Base-by-base conservation (phyloP, 2,888 invertebrate genomes). In the Lasioglossum figueresi region DNA sequence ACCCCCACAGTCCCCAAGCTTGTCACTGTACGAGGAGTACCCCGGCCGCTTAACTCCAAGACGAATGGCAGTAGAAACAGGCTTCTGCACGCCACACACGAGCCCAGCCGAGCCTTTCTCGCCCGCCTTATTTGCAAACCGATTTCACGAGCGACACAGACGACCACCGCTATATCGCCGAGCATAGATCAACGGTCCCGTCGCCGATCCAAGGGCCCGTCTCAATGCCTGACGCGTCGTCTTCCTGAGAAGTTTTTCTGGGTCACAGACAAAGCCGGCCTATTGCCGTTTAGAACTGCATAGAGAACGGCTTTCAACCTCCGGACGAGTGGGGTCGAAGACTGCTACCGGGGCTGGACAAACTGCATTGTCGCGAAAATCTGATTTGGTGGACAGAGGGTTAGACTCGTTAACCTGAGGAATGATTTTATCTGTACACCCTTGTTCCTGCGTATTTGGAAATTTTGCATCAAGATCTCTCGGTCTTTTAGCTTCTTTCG, bases 51-150 rank as follows among this genome's bases (percentile, higher is more conserved):
- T 90, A 90, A 90, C 88, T 90, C 88, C 79, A 90, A 90, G 90
- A 90, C 88, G 89, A 90, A 90, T 90, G 87, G 82, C 88, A 56
- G 66, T 73, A 79, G 83, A 79, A 80, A 78, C 88, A 83, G 83
- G 81, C 83, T 88, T 83, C 83, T 86, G 82, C 89, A 83, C 87
- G 88, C 81, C 87, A 89, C 85, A 87, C 86, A 84, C 84, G 86
- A 37, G 71, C n/a, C n/a, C n/a, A n/a, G n/a, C 31, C 31, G 31
- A 68, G 82, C 80, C 87, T 84, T 87, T 83, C 86, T 84, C 84
- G 87, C 59, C 77, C 82, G 82, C 82, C 90, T 87, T 90, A 90
- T 90, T 90, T 90, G 90, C 90, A 89, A 90, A 86, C 86, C 88
- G 90, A 90, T 90, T 90, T 90, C 90, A 90, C 90, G 82, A 86